These are phyloP conservation scores for Eupithecia subumbrata DNA, from an alignment of 2,888 invertebrate genomes.

Conservation along the genomic window DNA sequence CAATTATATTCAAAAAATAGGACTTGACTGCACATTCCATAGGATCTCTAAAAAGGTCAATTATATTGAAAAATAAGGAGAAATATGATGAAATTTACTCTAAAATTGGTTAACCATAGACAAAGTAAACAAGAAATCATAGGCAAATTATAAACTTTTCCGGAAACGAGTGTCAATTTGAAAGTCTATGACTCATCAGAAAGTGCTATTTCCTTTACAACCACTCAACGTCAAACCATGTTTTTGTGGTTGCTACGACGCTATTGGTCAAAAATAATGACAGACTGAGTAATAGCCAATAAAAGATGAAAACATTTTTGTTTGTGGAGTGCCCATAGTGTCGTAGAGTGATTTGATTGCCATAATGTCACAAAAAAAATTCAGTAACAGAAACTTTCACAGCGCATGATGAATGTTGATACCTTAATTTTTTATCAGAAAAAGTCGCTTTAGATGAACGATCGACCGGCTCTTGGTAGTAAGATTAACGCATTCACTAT, in stretches of 20 bases:
- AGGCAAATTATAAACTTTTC: conserved; percentile 71
- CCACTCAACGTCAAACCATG: conserved; percentile 17
- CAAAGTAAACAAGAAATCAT: conserved; percentile 63
- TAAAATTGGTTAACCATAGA: conserved; percentile 56
- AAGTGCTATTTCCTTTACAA: conserved; percentile 61
- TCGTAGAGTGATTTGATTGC: not conserved
- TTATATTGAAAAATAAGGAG: conserved; percentile 14
- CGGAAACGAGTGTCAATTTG: conserved; percentile 82
- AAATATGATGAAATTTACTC: conserved; percentile 36
- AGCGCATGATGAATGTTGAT: not conserved
- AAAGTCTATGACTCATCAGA: conserved; percentile 79
- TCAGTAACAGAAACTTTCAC: not conserved
- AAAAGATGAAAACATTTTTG: not conserved
- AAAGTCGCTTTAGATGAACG: too few relatives aligned
- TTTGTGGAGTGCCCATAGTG: not conserved
- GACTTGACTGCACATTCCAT: not conserved
- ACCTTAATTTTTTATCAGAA: too few relatives aligned
- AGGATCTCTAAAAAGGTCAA: not conserved
- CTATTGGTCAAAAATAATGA: conserved; percentile 36
- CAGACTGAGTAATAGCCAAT: not conserved
- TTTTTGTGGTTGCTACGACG: conserved; percentile 19
- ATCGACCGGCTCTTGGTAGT: too few relatives aligned
- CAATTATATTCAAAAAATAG: not conserved
- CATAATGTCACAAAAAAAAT: not conserved
- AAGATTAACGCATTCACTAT: too few relatives aligned